These are phyloP conservation scores for Julus scandinavius DNA, from an alignment of 2,888 invertebrate genomes.

Conservation along the genomic window DNA sequence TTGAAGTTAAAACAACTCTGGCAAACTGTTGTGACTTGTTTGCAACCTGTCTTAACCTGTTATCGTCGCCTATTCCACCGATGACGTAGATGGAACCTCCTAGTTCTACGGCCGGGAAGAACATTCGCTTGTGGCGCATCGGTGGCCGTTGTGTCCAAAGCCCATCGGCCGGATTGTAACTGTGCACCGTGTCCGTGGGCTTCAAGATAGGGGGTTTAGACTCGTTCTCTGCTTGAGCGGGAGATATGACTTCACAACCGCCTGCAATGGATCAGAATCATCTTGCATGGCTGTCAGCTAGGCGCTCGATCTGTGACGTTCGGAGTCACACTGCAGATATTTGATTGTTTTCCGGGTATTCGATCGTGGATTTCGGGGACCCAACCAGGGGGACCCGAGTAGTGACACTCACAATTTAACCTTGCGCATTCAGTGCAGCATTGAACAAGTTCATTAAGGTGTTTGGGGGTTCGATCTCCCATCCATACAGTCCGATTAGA, in stretches of 20 bases:
- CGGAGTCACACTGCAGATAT: too few species aligned
- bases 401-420: too few species aligned
- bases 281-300: too few species aligned
- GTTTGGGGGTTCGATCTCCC: too few species aligned
- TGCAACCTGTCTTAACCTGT: background rate
- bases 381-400: too few species aligned
- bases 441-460: background rate
- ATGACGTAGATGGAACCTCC: conserved; percentile 25
- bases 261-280: background rate
- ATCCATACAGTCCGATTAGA: too few species aligned
- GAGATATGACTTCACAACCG: background rate
- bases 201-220: background rate
- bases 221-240: background rate
- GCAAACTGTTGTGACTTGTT: background rate
- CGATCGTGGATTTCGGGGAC: too few species aligned
- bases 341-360: too few species aligned
- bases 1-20: too few species aligned
- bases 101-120: background rate
- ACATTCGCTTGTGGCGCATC: background rate
- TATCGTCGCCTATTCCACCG: conserved; percentile 30
- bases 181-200: background rate
- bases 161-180: background rate
- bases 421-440: too few species aligned
- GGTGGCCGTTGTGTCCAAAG: background rate
- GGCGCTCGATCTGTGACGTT: too few species aligned